Percentiles rank a stretch among this genome's conserved stretches.
Evolutionary conservation across 2,113 vertebrate species (phyloP).

Genomic region (Sciurus niger): DNA sequence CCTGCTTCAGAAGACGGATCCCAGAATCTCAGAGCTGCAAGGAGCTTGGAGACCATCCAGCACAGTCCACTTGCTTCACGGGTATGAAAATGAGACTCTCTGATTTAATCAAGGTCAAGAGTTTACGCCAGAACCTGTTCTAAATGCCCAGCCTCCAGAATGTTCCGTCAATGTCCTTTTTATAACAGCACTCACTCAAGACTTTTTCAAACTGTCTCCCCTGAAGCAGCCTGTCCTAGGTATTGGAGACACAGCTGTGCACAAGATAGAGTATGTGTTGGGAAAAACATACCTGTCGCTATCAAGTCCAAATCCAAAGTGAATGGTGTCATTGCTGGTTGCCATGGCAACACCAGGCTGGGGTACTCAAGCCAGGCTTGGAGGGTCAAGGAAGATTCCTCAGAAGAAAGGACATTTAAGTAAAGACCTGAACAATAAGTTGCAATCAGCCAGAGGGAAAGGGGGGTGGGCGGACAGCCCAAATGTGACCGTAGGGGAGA

Average conservation of each 20-base stretch:
- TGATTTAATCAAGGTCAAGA: neutral
- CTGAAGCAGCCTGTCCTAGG: neutral
- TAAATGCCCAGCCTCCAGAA: neutral
- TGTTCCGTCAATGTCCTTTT: neutral
- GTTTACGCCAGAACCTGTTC: neutral
- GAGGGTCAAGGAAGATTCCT: neutral
- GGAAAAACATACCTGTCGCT: neutral
- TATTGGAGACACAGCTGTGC: neutral
- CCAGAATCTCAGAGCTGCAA: neutral
- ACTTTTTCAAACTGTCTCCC: neutral
- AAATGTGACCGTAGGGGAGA: neutral
- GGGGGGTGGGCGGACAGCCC: neutral
- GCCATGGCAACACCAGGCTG: conserved; percentile 23
- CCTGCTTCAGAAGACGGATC: neutral
- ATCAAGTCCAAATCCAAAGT: conserved; percentile 2
- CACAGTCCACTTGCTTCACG: neutral
- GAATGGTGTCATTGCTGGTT: neutral
- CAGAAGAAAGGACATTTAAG: conserved; percentile 46
- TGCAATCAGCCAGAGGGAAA: neutral
- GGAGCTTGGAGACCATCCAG: neutral
- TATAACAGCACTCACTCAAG: neutral
- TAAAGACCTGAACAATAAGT: neutral
- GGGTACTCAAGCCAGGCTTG: neutral
- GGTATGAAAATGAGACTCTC: neutral
- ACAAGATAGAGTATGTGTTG: neutral